Conservation (phyloP, 2,888 invertebrate species). For the Drosophila maculinotata region DNA sequence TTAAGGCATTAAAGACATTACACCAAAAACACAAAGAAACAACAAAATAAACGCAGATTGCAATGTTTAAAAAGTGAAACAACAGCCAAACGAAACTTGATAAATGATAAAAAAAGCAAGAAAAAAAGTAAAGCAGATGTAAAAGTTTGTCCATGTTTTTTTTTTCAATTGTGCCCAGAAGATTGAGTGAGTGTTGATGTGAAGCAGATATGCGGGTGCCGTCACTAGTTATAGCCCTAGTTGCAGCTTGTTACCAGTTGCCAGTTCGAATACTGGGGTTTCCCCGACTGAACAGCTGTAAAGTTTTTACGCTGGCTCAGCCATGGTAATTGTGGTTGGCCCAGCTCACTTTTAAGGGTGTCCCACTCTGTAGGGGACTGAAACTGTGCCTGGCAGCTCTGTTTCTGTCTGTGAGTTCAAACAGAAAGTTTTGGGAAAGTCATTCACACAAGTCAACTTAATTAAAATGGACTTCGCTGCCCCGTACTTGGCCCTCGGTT, state of each 20-base stretch:
- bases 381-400: background rate
- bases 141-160: conserved; percentile 21
- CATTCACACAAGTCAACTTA: conserved; percentile 58
- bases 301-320: conserved; percentile 15
- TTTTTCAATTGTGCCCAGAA: conserved; percentile 5
- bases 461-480: conserved; percentile 59
- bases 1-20: conserved; percentile 70
- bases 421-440: conserved; percentile 37
- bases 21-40: conserved; percentile 33
- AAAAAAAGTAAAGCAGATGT: conserved; percentile 10
- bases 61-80: conserved; percentile 46
- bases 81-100: conserved; percentile 45
- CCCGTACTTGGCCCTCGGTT: conserved; percentile 12
- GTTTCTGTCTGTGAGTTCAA: conserved; percentile 22
- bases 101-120: conserved; percentile 51
- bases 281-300: conserved; percentile 33
- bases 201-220: conserved; percentile 8
- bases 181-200: conserved; percentile 7
- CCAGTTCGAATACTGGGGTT: conserved; percentile 21
- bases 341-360: conserved; percentile 22
- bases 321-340: conserved; percentile 21
- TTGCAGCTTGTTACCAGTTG: conserved; percentile 15
- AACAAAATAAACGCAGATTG: conserved; percentile 45
- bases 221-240: background rate
- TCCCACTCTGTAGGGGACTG: conserved; percentile 2